Evolutionary conservation across 2,113 vertebrate species (phyloP).

Genomic region (Sitta europaea): DNA sequence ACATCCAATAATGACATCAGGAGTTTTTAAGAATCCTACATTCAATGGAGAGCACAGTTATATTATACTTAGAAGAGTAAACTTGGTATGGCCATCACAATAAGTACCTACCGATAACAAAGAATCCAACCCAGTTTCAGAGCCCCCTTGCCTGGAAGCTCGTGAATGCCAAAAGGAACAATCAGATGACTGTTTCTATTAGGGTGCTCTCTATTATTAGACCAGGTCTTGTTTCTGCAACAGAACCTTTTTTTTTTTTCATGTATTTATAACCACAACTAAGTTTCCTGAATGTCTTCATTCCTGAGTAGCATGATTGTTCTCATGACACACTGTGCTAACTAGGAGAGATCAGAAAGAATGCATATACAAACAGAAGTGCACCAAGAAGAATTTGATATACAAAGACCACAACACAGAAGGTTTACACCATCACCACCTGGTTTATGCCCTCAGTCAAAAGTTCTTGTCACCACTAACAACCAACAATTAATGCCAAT

Average conservation of each 20-base stretch:
- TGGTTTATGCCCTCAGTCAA: neutral
- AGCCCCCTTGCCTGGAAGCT: neutral
- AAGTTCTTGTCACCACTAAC: neutral
- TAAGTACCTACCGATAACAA: neutral
- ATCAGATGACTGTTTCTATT: neutral
- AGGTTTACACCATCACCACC: neutral
- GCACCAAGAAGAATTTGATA: neutral
- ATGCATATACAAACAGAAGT: neutral
- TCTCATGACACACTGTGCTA: neutral
- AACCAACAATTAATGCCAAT: neutral
- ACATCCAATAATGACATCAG: neutral
- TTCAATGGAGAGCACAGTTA: neutral
- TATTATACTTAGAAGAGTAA: neutral
- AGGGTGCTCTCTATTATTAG: neutral
- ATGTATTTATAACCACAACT: neutral
- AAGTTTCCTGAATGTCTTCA: neutral
- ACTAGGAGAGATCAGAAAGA: neutral
- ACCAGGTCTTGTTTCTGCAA: neutral
- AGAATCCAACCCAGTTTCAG: neutral
- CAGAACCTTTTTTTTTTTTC: neutral
- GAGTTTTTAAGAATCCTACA: neutral
- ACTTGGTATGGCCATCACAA: neutral
- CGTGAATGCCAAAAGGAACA: neutral
- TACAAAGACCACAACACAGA: neutral
- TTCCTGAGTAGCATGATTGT: fast-evolving